phyloP scores from a whole-genome alignment of 2,888 invertebrate genomes.

The Lepidocyrtinus sp. region DNA sequence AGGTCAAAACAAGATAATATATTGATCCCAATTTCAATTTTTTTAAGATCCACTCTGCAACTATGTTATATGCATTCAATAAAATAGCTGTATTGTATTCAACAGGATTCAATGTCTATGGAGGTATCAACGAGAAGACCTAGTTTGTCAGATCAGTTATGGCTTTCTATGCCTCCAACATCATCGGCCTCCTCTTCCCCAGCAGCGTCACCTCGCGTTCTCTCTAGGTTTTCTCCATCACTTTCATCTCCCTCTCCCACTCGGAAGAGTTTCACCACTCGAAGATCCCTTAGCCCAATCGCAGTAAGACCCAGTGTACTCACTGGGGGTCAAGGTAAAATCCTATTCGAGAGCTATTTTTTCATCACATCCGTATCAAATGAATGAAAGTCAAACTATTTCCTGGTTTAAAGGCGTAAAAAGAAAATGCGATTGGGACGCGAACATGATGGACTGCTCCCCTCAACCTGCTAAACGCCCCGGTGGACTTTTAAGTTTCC shows the following conservation, averaged over 20 bases:
- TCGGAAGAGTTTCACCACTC: constrained; percentile 69
- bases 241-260: constrained; percentile 69
- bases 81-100: background rate
- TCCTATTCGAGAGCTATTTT: background rate
- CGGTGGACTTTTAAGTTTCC: constrained; percentile 67
- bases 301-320: constrained; percentile 69
- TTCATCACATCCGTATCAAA: too few relatives aligned
- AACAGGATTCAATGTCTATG: constrained; percentile 70
- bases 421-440: constrained; percentile 69
- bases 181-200: constrained; percentile 69
- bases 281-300: constrained; percentile 68
- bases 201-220: constrained; percentile 67
- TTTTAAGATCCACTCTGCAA: background rate
- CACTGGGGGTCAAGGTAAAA: constrained; percentile 60
- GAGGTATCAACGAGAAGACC: constrained; percentile 66
- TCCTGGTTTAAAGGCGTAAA: constrained; percentile 66
- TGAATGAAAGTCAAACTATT: background rate
- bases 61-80: background rate
- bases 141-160: constrained; percentile 69
- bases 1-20: constrained; percentile 62
- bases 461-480: constrained; percentile 68
- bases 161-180: constrained; percentile 66
- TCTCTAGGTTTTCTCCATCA: constrained; percentile 68
- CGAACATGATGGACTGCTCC: constrained; percentile 68
- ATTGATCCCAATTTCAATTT: background rate